A percentile compares a stretch with the other conserved stretches of the same genome.
These are phyloP conservation scores for Gobiocypris rarus DNA, from an alignment of 2,113 vertebrate genomes.

Conservation along the genomic window DNA sequence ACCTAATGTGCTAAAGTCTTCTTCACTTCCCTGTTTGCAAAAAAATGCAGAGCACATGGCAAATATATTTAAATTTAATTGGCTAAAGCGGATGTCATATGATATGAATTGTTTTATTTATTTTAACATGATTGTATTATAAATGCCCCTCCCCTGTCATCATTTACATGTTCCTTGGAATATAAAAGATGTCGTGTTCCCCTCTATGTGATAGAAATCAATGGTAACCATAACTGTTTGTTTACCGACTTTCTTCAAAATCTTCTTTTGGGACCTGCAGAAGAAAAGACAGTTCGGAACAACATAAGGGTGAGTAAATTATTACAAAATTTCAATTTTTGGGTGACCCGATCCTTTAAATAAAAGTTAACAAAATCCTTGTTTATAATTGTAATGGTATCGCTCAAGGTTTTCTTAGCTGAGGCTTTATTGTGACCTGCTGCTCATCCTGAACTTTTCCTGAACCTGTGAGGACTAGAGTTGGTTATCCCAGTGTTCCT, in stretches of 20 bases:
- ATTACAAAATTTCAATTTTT: background rate
- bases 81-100: too few relatives aligned
- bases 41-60: too few relatives aligned
- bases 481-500: background rate
- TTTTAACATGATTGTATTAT: too few relatives aligned
- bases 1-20: too few relatives aligned
- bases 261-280: background rate
- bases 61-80: too few relatives aligned
- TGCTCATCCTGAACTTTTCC: conserved; percentile 37
- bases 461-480: conserved; percentile 24
- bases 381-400: background rate
- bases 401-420: background rate
- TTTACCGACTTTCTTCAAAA: background rate
- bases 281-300: background rate
- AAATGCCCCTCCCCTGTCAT: too few relatives aligned
- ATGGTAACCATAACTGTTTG: background rate
- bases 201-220: background rate
- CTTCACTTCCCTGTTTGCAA: too few relatives aligned
- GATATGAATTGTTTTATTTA: too few relatives aligned
- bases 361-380: background rate
- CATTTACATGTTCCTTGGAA: background rate
- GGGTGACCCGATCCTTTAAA: background rate
- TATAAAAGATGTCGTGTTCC: background rate
- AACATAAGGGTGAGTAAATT: background rate
- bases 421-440: background rate